Percentiles rank a stretch among this genome's conserved stretches.
phyloP scores from a whole-genome alignment of 2,797 vertebrate genomes.

The Oophaga sylvatica region DNA sequence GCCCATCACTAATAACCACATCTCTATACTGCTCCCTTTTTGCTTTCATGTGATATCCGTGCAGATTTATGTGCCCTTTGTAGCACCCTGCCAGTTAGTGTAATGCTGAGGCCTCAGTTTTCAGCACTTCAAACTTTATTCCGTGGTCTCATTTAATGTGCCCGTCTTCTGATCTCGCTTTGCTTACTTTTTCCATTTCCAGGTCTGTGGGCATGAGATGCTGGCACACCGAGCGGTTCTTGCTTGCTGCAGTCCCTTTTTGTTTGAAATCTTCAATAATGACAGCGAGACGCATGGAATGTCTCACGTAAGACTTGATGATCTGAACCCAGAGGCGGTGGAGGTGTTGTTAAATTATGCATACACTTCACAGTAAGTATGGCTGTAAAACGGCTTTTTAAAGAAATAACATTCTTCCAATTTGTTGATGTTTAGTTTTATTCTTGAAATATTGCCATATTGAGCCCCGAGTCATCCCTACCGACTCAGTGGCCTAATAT shows the following conservation, averaged over 20 bases:
- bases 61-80: too few relatives aligned
- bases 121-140: background rate
- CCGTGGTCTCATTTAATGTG: background rate
- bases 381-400: background rate
- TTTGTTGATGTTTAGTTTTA: background rate
- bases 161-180: background rate
- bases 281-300: conserved; percentile 90
- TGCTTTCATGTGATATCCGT: background rate
- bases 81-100: background rate
- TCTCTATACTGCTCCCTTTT: too few relatives aligned
- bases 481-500: too few relatives aligned
- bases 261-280: conserved; percentile 98
- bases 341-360: conserved; percentile 97
- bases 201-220: conserved; percentile 98
- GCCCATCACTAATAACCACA: too few relatives aligned
- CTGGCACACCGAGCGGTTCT: conserved; percentile 95
- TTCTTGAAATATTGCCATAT: too few relatives aligned
- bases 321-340: conserved; percentile 94
- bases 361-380: conserved; percentile 96
- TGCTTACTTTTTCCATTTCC: conserved; percentile 57
- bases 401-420: background rate
- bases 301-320: conserved; percentile 96
- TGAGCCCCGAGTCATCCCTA: too few relatives aligned
- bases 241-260: conserved; percentile 97
- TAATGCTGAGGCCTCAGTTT: background rate